Evolutionary conservation across 2,888 invertebrate species (phyloP), one percentile per base, ranked within the genome.

Genomic region (Cosmorhoe ocellata): DNA sequence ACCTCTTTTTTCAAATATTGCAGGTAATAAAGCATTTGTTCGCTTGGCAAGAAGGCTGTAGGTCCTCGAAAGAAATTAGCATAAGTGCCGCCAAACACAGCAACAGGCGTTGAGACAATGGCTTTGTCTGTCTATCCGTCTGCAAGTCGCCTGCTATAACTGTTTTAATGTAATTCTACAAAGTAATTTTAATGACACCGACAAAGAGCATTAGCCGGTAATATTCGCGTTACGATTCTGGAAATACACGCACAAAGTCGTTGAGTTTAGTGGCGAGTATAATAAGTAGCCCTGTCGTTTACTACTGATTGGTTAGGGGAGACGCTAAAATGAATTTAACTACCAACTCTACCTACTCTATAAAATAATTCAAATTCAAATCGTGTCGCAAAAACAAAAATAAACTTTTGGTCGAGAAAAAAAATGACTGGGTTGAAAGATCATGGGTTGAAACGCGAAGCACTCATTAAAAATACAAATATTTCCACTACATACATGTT

Each of bases 11-110:
- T 66, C 64, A 74, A 76, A 80, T 73, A 79, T 76, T 70, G 69
- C 74, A 69, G 68, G 77, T 73, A 79, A 79, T 81, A 80, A 81
- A 77, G 62, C 72, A 71, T 74, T 76, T 75, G 75, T 74, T 72
- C 64, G 62, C 71, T 74, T 63, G 71, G 69, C 74, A 79, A 75
- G 75, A 74, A 81, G 80, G 71, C 68, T 71, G 71, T 56, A 71
- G 74, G 72, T 70, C 76, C 75, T 86, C 79, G 79, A 86, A 83
- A 84, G 84, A 82, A 82, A 88, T 90, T 86, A 81, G 80, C 89
- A 88, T 88, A 88, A 83, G 78, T 78, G 76, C 81, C 79, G 81
- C 77, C 81, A 78, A 81, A 84, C 78, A 73, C 76, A 74, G 76
- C 67, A 45, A 52, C 66, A 71, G 67, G 67, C 64, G 59, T 61